Conservation (phyloP, 2,888 invertebrate species). For the Drosophila nigricruria region DNA sequence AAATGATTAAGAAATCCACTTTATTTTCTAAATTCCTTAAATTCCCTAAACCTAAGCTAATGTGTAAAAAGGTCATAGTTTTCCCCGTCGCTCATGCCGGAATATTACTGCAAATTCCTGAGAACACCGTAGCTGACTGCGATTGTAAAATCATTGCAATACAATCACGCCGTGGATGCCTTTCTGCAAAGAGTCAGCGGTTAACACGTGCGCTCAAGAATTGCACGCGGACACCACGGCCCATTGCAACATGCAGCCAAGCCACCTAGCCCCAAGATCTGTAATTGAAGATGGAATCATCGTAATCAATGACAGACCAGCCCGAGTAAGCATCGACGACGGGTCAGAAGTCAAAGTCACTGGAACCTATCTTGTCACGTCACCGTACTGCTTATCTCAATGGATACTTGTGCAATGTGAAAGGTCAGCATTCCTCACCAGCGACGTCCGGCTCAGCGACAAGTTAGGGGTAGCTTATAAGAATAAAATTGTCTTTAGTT, state of each 20-base stretch:
- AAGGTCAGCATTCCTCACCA: background rate
- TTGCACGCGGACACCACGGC: too few relatives aligned
- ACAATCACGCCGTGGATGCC: background rate
- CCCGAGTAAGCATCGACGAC: background rate
- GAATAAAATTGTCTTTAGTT: too few relatives aligned
- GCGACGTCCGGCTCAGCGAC: too few relatives aligned
- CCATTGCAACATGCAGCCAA: background rate
- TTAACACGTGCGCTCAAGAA: background rate
- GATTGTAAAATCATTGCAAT: background rate
- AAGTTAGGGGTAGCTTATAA: too few relatives aligned
- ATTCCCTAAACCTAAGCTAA: background rate
- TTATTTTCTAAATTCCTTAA: too few relatives aligned
- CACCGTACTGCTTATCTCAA: background rate
- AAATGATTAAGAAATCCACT: background rate
- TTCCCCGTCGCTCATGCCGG: too few relatives aligned
- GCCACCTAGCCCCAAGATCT: background rate
- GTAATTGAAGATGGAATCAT: background rate
- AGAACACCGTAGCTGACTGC: background rate
- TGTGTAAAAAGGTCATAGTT: too few relatives aligned
- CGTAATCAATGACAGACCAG: too few relatives aligned
- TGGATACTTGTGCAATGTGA: background rate
- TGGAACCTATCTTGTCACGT: too few relatives aligned
- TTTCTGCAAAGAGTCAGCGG: slow-evolving; percentile 3
- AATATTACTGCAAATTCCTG: too few relatives aligned
- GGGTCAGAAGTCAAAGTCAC: too few relatives aligned